Evolutionary conservation across 2,888 invertebrate genomes (phyloP), one percentile per base, ranked within the genome.

Genomic region (Xestia rhomboidea): DNA sequence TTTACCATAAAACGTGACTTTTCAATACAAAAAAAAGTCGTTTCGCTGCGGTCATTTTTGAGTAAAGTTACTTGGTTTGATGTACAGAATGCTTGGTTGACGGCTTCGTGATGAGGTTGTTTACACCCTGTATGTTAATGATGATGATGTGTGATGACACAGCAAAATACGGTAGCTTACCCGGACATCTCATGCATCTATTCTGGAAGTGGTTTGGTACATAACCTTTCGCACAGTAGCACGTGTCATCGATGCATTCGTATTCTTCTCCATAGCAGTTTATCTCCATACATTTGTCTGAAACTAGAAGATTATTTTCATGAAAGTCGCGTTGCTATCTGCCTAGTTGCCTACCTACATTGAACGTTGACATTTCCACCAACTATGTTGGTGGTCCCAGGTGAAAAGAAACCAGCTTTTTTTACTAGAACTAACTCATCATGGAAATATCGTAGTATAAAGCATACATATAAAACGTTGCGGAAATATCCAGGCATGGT

Each of bases 111-210:
- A n/a, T n/a, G n/a, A n/a, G n/a, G n/a, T n/a, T n/a, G n/a, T n/a
- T n/a, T n/a, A n/a, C n/a, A n/a, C n/a, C n/a, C n/a, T n/a, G n/a
- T 11, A 18, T 4, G 15, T 15, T n/a, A 15, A n/a, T 24, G 41
- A 64, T 44, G 38, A 38, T 18, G 13, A 27, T 11, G 21, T n/a
- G n/a, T n/a, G n/a, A n/a, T 46, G 30, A 18, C 7, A 18, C 24
- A 57, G 6, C 2, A 24, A 27, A 18, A 24, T 24, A 7, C n/a
- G 13, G 15, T 0, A 49, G 64, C 77, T 89, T 92, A 96, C 96
- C 95, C 90, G 96, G 96, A 89, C 96, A 96, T 89, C 89, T 92
- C 3, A 95, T 83, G 74, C 96, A 96, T 44, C 91, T 88, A 41
- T 89, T 92, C 68, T 94, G 93, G 38, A 91, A 93, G 60, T 92